Percentiles rank a stretch among this genome's conserved stretches.
Evolutionary conservation across 1,140 invertebrate species (phyloP).

Genomic region (Drosophila baimaii): DNA sequence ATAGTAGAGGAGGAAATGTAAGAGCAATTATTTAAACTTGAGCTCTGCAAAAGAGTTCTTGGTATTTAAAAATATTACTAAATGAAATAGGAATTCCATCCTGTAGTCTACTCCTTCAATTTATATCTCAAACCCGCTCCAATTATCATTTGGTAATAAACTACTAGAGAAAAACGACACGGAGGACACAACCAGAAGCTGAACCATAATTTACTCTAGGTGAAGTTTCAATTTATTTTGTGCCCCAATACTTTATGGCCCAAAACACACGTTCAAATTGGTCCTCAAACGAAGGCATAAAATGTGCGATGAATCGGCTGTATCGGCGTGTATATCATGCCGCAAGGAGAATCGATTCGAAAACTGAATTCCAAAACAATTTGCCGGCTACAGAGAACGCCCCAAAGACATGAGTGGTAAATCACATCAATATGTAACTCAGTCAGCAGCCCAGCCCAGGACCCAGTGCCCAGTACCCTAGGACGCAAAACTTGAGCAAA

Average conservation of each 20-base stretch:
- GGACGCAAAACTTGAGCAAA: conserved; percentile 18
- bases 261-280: conserved; percentile 32
- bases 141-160: conserved; percentile 2
- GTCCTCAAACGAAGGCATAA: conserved; percentile 36
- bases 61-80: not conserved
- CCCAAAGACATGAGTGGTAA: conserved; percentile 80
- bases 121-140: not conserved
- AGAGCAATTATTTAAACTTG: no score
- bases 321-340: conserved; percentile 35
- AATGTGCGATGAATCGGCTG: conserved; percentile 39
- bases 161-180: not conserved
- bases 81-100: not conserved
- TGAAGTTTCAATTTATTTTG: conserved; percentile 41
- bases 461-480: not conserved
- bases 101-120: no score
- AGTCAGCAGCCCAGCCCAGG: conserved; percentile 38
- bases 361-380: conserved; percentile 80
- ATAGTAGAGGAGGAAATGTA: no score
- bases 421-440: conserved; percentile 82
- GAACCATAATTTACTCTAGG: conserved; percentile 18
- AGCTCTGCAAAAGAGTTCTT: no score
- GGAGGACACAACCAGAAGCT: not conserved
- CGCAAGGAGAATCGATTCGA: conserved; percentile 61
- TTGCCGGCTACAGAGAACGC: conserved; percentile 51
- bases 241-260: conserved; percentile 19